Conservation (phyloP, 2,888 invertebrate species). For the Chalcis sispes region DNA sequence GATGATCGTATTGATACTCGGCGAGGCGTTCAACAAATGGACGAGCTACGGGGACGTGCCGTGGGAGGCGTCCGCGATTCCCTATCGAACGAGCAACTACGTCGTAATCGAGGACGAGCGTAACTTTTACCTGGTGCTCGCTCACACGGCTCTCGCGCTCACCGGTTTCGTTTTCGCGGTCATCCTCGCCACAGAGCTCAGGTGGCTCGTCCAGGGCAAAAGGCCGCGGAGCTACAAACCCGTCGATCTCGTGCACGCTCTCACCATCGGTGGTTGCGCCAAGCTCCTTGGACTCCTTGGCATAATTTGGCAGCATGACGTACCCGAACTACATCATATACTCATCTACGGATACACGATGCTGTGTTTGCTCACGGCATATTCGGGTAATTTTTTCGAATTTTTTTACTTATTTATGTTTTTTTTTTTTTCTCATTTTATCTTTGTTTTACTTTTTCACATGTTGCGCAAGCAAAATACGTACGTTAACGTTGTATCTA, state of each 20-base stretch:
- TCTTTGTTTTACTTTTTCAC: not conserved
- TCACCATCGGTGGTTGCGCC: conserved; percentile 71
- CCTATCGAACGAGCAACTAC: not conserved
- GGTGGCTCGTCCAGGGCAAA: conserved; percentile 64
- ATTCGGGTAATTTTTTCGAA: conserved; percentile 78
- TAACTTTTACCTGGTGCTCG: conserved; percentile 70
- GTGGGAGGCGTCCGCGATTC: not conserved
- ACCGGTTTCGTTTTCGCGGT: conserved; percentile 65
- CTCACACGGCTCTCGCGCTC: conserved; percentile 67
- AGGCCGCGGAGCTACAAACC: conserved; percentile 65
- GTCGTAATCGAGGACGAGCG: conserved; percentile 65
- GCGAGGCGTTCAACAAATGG: conserved; percentile 89
- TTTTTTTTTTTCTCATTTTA: no score
- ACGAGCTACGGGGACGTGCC: conserved; percentile 59
- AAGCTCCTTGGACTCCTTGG: conserved; percentile 71
- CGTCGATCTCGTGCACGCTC: conserved; percentile 65
- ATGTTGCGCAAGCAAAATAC: no score
- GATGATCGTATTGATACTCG: conserved; percentile 84
- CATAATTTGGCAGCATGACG: conserved; percentile 71
- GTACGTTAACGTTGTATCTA: no score
- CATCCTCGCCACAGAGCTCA: conserved; percentile 67
- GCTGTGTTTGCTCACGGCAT: conserved; percentile 81
- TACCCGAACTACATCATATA: conserved; percentile 67
- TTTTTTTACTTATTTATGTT: not conserved
- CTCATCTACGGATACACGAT: conserved; percentile 82